Conservation (phyloP, 2,113 vertebrate genomes). For the Mus spicilegus region DNA sequence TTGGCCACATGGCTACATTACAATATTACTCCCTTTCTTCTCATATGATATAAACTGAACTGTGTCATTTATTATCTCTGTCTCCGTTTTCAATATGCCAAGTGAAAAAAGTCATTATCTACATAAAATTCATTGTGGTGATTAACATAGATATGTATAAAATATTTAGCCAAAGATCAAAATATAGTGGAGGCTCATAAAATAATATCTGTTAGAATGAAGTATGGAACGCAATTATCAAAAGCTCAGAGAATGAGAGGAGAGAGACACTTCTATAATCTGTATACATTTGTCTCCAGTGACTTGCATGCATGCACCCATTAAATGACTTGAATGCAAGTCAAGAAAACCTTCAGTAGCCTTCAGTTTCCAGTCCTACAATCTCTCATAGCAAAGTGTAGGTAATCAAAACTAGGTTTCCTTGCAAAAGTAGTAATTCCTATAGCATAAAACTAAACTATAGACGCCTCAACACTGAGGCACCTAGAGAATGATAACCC, state of each 20-base stretch:
- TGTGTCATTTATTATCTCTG: neutral
- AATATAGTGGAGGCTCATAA: neutral
- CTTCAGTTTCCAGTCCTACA: neutral
- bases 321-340: neutral
- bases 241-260: neutral
- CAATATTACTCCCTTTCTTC: neutral
- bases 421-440: neutral
- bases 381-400: neutral
- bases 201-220: neutral
- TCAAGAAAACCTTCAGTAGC: neutral
- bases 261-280: neutral
- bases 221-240: neutral
- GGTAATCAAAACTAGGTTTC: neutral
- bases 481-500: neutral
- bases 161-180: neutral
- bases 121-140: neutral
- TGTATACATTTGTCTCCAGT: neutral
- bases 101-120: neutral
- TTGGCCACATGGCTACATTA: neutral
- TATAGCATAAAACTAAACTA: neutral
- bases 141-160: neutral
- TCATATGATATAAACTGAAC: neutral
- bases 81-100: neutral
- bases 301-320: neutral
- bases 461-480: neutral